Conservation (phyloP, 1,140 invertebrate genomes). For the Drosophila jambulina region DNA sequence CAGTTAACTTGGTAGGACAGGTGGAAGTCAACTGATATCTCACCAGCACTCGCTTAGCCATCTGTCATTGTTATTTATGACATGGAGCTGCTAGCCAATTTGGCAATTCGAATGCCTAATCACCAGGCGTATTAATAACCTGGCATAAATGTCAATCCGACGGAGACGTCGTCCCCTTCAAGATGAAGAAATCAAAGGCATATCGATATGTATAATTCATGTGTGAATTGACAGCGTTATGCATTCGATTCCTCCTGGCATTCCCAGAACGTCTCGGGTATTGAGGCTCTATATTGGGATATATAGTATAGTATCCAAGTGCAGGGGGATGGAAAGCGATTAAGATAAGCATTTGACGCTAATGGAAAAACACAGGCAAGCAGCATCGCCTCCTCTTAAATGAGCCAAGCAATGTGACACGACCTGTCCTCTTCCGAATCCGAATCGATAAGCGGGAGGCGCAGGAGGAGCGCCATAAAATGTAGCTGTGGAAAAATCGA, state of each 20-base stretch:
- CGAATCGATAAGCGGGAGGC: constrained; percentile 47
- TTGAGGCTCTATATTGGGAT: neutral
- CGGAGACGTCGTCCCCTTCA: neutral
- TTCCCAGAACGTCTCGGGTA: neutral
- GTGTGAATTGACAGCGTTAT: constrained; percentile 55
- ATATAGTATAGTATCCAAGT: neutral
- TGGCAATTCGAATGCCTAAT: constrained; percentile 16
- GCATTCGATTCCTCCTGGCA: constrained; percentile 7
- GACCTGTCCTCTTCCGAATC: constrained; percentile 61
- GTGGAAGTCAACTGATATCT: too few species aligned
- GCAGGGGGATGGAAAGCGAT: constrained; percentile 59
- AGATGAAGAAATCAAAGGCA: constrained; percentile 42
- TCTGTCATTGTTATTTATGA: constrained; percentile 16
- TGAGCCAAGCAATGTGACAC: constrained; percentile 69
- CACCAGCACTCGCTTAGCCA: neutral
- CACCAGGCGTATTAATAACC: constrained; percentile 11
- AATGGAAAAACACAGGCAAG: constrained; percentile 47
- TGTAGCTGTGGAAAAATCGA: constrained; percentile 47
- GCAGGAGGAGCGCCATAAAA: constrained; percentile 62
- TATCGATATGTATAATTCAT: constrained; percentile 63
- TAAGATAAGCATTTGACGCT: constrained; percentile 72
- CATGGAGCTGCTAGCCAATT: constrained; percentile 7
- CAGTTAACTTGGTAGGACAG: neutral
- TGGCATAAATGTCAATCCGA: constrained; percentile 11
- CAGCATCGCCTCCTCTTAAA: constrained; percentile 37